phyloP scores from a whole-genome alignment of 2,888 invertebrate species.

The Stenolophus ochropezus region DNA sequence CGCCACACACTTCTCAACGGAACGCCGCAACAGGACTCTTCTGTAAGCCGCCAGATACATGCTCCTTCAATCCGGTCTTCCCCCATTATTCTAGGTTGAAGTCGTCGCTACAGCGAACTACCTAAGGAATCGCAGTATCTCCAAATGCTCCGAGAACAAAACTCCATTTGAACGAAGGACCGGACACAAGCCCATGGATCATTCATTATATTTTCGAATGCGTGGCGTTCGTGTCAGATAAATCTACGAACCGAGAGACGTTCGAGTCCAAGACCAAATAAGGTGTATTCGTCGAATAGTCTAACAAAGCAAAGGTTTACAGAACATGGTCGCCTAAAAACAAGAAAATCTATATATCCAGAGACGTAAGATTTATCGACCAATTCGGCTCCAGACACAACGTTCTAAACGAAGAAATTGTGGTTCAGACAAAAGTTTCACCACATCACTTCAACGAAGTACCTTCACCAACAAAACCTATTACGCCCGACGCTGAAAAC shows the following conservation, averaged over 20 bases:
- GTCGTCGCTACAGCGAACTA: slow-evolving; percentile 8
- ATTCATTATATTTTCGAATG: slow-evolving; percentile 42
- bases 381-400: too few species aligned
- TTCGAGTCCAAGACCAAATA: slow-evolving; percentile 64
- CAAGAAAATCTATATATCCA: slow-evolving; percentile 9
- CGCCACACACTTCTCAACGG: background rate
- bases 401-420: too few species aligned
- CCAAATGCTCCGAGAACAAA: background rate
- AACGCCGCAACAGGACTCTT: background rate
- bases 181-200: slow-evolving; percentile 21
- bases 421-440: too few species aligned
- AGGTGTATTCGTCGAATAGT: slow-evolving; percentile 61
- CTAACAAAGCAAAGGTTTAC: slow-evolving; percentile 62
- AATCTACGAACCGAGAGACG: slow-evolving; percentile 60
- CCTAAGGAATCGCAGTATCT: background rate
- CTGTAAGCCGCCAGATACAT: background rate
- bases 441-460: too few species aligned
- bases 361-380: too few species aligned
- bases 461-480: too few species aligned
- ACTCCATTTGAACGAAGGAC: slow-evolving; percentile 10
- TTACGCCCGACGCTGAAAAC: too few species aligned
- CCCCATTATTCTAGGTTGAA: slow-evolving; percentile 9
- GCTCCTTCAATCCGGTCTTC: slow-evolving; percentile 3
- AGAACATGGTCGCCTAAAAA: background rate
- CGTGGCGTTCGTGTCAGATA: slow-evolving; percentile 60